These are phyloP conservation scores for Cairina moschata DNA, from an alignment of 2,113 vertebrate species.

Conservation along the genomic window DNA sequence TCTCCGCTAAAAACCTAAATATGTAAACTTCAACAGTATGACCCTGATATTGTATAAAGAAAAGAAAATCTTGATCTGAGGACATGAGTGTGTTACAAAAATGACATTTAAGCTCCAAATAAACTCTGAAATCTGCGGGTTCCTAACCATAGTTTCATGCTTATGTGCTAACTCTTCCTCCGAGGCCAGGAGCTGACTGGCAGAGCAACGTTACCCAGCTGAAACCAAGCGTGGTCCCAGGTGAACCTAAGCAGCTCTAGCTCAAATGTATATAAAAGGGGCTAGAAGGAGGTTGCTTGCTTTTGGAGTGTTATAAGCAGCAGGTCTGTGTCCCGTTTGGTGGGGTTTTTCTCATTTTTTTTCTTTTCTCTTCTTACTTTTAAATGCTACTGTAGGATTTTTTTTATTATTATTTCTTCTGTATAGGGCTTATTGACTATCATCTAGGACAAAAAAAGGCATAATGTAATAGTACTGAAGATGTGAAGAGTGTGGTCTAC, in stretches of 20 bases:
- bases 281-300: rapidly evolving
- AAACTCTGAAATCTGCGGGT: not conserved
- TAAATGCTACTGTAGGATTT: not conserved
- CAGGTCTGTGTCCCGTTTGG: not conserved
- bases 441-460: not conserved
- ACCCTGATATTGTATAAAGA: not conserved
- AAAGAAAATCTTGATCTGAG: not conserved
- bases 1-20: not conserved
- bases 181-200: not conserved
- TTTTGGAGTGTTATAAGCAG: rapidly evolving
- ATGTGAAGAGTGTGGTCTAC: not conserved
- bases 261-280: not conserved
- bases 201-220: not conserved
- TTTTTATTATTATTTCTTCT: too few relatives aligned
- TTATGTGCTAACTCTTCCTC: not conserved
- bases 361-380: not conserved
- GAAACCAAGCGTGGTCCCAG: not conserved
- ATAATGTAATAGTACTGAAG: not conserved
- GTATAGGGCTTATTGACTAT: rapidly evolving
- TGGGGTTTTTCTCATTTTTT: not conserved
- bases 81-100: not conserved
- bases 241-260: not conserved
- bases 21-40: not conserved
- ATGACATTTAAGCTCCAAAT: not conserved
- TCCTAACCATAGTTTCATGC: not conserved